Evolutionary conservation across 30 jellyfish, hydroid and myxozoan genomes (phyloP).

Genomic region (Pseudorhiza aurosa): DNA sequence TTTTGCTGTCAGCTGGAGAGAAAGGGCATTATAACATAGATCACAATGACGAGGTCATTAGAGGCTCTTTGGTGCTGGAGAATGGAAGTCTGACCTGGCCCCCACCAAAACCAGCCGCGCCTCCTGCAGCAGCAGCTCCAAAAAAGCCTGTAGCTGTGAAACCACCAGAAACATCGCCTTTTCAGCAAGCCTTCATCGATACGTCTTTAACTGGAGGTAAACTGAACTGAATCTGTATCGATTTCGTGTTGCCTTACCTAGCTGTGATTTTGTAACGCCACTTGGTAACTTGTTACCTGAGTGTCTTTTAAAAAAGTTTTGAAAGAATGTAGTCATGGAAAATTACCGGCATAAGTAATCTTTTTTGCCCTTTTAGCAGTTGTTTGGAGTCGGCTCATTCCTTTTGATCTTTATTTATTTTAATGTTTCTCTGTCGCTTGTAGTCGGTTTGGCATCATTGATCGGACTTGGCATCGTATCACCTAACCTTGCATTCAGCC

Average conservation of each 20-base stretch:
- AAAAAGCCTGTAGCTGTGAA: constrained; percentile 39
- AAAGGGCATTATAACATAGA: constrained; percentile 83
- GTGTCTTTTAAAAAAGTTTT: no score
- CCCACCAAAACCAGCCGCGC: constrained; percentile 82
- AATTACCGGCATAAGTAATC: no score
- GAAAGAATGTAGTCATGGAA: no score
- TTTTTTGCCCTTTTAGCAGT: no score
- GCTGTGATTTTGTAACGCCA: no score
- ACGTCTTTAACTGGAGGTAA: constrained; percentile 77
- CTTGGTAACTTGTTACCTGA: no score
- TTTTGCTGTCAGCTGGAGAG: constrained; percentile 92
- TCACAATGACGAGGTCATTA: constrained; percentile 86
- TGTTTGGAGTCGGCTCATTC: no score
- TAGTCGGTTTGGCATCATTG: constrained; percentile 85
- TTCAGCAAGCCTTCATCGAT: constrained; percentile 65
- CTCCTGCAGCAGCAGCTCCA: constrained; percentile 77
- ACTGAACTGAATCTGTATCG: no score
- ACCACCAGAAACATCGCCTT: constrained; percentile 81
- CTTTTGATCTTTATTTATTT: no score
- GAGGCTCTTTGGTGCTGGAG: constrained; percentile 83
- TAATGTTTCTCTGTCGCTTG: not conserved
- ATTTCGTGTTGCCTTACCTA: no score
- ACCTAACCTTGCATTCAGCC: constrained; percentile 91
- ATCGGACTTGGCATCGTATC: constrained; percentile 88
- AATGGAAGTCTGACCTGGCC: constrained; percentile 95